Base-by-base conservation (phyloP, 2,797 vertebrate species). In the Acrossocheilus fasciatus region DNA sequence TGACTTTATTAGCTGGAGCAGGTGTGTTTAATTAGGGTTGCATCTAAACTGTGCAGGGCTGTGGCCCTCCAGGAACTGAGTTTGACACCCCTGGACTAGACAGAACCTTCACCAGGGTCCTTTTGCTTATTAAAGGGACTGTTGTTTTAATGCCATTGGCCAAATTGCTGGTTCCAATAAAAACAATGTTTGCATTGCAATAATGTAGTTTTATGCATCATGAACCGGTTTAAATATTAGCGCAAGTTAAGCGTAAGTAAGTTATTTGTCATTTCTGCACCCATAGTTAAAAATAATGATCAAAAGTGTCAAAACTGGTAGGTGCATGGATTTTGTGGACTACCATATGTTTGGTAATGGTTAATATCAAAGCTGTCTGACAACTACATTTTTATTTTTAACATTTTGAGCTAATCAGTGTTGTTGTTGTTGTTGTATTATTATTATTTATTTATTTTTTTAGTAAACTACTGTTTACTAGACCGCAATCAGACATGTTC, bases 61-160 rank as follows among this genome's bases (percentile, higher is more conserved):
- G 30, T 30, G 30, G 30, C 30, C 30, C 30, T 30, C 1, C 30
- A 30, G 30, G 30, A 30, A 30, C 30, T 30, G 30, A 30, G 30
- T 30, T 1, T 30, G 30, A 30, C 30, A 30, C 30, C 30, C 30
- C 30, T 30, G 30, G 30, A 1, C 39, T 57, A 26, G 18, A 41
- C 57, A 79, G 36, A 79, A 18, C 76, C 14, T 52, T 69, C 62
- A 15, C 62, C 26, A 50, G 30, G 26, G 30, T 52, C 45, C 10
- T 68, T 81, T 81, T 81, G n/a, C 17, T 64, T 20, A 36, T 15
- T 64, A 34, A 66, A 47, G 15, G 41, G 50, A 39, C 26, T 81
- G 45, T 4, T 7, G 26, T 50, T 81, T 81, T 81, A 36, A 39
- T 23, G 45, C 30, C 9, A 3, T 36, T 36, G 43, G 79, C 10